A percentile compares a stretch with the other conserved stretches of the same genome.
Evolutionary conservation across 2,888 invertebrate species (phyloP).

Genomic region (Anthophora plumipes): DNA sequence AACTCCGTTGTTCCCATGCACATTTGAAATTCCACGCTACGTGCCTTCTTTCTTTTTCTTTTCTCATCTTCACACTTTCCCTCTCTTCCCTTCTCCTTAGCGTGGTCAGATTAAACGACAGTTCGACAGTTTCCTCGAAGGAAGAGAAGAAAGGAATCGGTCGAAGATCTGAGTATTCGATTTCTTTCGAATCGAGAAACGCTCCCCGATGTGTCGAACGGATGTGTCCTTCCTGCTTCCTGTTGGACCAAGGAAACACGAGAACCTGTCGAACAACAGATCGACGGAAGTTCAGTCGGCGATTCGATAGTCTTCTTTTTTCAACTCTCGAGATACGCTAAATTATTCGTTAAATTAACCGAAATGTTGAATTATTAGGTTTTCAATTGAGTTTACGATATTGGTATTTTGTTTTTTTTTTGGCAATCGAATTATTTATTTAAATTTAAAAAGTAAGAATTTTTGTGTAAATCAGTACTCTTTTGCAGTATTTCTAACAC

Average conservation of each 20-base stretch:
- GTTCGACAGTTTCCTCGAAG: too few relatives aligned
- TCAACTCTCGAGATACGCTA: background rate
- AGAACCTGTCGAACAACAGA: constrained; percentile 55
- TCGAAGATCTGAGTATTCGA: constrained; percentile 26
- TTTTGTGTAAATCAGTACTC: too few relatives aligned
- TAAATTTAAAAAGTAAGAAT: too few relatives aligned
- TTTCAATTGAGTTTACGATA: too few relatives aligned
- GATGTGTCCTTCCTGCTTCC: constrained; percentile 67
- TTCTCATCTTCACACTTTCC: background rate
- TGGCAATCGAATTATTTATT: too few relatives aligned
- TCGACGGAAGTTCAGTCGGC: constrained; percentile 57
- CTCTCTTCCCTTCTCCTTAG: background rate
- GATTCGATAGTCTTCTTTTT: constrained; percentile 61
- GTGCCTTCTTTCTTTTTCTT: background rate
- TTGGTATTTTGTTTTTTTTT: too few relatives aligned
- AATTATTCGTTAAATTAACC: background rate
- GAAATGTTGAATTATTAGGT: background rate
- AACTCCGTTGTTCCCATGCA: constrained; percentile 63
- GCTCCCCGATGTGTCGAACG: constrained; percentile 28
- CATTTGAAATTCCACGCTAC: constrained; percentile 19
- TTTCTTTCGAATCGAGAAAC: constrained; percentile 34
- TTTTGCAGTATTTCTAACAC: too few relatives aligned
- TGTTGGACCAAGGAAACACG: constrained; percentile 58
- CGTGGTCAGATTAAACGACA: background rate
- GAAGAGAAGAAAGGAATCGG: too few relatives aligned